Evolutionary conservation across 1,140 invertebrate genomes (phyloP), one percentile per base, ranked within the genome.

Genomic region (Microplitis mediator): DNA sequence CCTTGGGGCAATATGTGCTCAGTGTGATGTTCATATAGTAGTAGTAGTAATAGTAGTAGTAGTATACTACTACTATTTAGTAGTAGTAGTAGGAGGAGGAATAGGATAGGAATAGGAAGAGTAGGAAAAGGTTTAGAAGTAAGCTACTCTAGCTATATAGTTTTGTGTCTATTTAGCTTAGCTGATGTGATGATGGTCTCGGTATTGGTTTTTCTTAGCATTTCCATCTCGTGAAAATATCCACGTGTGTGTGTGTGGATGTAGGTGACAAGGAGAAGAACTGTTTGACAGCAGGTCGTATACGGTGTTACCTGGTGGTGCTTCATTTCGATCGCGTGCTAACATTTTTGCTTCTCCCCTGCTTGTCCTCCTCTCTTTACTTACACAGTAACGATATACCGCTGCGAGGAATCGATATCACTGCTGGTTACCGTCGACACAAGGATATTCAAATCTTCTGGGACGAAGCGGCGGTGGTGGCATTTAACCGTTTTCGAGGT

Each of bases 321-420:
- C 39, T 45, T 45, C 39, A 11, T 76, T 79, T 80, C 77, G 81
- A 82, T 84, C 81, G 83, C 82, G 82, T 85, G 84, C 78, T 76
- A 45, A 76, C 66, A 73, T 74, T 74, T 77, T 45, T 45, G 39
- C 39, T 45, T 45, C 39, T 39, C 39, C 39, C 39, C 39, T 76
- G 35, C 60, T 11, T 54, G 5, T 45, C 13, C 32, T n/a, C n/a
- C 67, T 13, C 14, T 52, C 6, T 58, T 67, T 45, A 11, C 39
- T 45, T 45, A 3, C 39, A 9, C 39, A 45, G 39, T 45, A 45
- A 45, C 39, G 6, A 6, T 45, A 45, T 45, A 45, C 39, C 39
- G 39, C 39, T 45, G 39, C 39, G 39, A 45, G 76, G 79, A 83
- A 85, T 85, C 84, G 80, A 85, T 85, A 85, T 83, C 81, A 81